Evolutionary conservation across 1,140 invertebrate genomes (phyloP), one percentile per base, ranked within the genome.

Genomic region (Dendroctonus ponderosae): DNA sequence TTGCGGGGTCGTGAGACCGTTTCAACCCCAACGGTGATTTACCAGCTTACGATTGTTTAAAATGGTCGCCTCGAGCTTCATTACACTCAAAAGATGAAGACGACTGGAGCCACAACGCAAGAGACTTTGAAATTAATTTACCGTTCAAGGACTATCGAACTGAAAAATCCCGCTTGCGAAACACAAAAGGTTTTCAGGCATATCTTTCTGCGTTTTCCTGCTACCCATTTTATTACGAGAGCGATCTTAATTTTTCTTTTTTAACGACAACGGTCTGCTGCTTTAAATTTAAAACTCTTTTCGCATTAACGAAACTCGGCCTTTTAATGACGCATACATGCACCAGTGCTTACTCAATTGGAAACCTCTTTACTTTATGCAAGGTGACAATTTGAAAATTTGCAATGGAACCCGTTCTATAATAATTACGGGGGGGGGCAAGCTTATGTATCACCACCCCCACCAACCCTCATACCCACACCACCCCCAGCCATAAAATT

Each of bases 101-200:
- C 56, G 64, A 44, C 62, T 15, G 54, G 53, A 58, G 46, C 53
- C 44, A 65, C 26, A 39, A 50, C 54, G 62, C 54, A 44, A 15
- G 62, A 44, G 49, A 50, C 37, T 65, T 58, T 53, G 57, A 66
- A 66, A 59, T 66, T 66, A 66, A 66, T 66, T 66, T 66, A 66
- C 56, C 64, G 54, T 66, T 66, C 64, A 53, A 66, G 64, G 64
- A 50, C 57, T 66, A 66, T 66, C 64, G 64, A 66, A 60, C 46
- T 66, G 57, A 66, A 66, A 66, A 66, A 66, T 60, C 38, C 43
- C 56, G 57, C 50, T 60, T 14, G 56, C 64, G 53, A 51, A 58
- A 58, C 64, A 66, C 48, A 66, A 66, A 66, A 66, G 57, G 46
- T 43, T 44, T 60, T 41, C 46, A 52, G 42, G 39, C 39, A 44